These are phyloP conservation scores for Lycodopsis pacificus DNA, from an alignment of 2,797 vertebrate species.

Conservation along the genomic window DNA sequence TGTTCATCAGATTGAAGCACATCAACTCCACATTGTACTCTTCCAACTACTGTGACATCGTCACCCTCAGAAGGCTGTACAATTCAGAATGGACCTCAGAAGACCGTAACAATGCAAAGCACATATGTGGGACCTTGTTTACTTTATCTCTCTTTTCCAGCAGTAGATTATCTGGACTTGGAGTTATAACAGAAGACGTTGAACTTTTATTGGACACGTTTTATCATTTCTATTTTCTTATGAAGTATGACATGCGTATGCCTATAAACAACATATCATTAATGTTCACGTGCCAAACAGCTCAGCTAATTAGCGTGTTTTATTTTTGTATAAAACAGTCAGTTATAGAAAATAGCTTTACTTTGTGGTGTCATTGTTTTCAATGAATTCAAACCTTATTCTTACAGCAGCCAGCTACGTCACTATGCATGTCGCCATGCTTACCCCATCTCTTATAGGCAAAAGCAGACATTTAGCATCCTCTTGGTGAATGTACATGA, in stretches of 20 bases:
- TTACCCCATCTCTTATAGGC: slow-evolving; percentile 1
- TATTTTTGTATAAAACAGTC: slow-evolving; percentile 19
- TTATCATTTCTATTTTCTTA: slow-evolving; percentile 76
- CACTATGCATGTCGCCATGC: not conserved
- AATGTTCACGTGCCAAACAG: slow-evolving; percentile 74
- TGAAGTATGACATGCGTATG: slow-evolving; percentile 29
- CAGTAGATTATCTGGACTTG: slow-evolving; percentile 21
- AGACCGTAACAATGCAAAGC: slow-evolving; percentile 43
- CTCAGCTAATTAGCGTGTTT: slow-evolving; percentile 39
- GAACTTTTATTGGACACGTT: slow-evolving; percentile 17
- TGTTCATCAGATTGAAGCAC: slow-evolving; percentile 54
- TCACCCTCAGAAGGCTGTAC: slow-evolving; percentile 41
- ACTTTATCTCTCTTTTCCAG: slow-evolving; percentile 28
- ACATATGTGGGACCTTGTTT: slow-evolving; percentile 31
- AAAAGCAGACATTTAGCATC: slow-evolving; percentile 7
- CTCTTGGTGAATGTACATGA: not conserved
- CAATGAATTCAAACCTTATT: not conserved
- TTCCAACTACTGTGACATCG: slow-evolving; percentile 28
- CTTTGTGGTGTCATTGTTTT: slow-evolving; percentile 12
- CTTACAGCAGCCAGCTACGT: slow-evolving; percentile 14
- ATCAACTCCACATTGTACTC: slow-evolving; percentile 28
- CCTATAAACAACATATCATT: slow-evolving; percentile 60
- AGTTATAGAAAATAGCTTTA: slow-evolving; percentile 21
- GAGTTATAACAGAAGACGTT: not conserved
- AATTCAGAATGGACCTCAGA: slow-evolving; percentile 9